Evolutionary conservation across 2,888 invertebrate genomes (phyloP).

Genomic region (Drosophila kuntzei): DNA sequence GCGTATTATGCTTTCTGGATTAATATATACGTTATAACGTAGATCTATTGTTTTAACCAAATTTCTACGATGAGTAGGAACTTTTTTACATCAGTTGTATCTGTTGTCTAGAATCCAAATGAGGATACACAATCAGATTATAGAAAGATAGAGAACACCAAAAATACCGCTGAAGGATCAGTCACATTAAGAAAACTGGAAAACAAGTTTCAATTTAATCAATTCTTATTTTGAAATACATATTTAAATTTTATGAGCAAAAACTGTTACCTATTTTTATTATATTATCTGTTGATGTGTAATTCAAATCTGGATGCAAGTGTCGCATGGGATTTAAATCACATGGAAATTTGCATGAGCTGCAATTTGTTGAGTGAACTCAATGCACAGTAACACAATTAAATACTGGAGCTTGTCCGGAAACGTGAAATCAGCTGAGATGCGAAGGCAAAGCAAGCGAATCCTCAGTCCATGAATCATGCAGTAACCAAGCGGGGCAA

Average conservation of each 20-base stretch:
- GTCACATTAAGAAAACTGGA: no score
- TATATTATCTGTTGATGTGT: background rate
- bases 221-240: no score
- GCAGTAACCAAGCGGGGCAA: constrained; percentile 32
- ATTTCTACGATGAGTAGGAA: background rate
- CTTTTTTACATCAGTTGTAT: background rate
- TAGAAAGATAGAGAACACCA: no score
- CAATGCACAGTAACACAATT: constrained; percentile 76
- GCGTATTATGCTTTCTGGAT: background rate
- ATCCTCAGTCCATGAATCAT: constrained; percentile 58
- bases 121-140: no score
- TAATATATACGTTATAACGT: background rate
- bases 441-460: constrained; percentile 32
- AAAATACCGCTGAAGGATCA: no score
- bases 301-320: background rate
- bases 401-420: constrained; percentile 66
- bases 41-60: background rate
- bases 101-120: no score
- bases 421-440: constrained; percentile 59
- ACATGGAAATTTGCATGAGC: constrained; percentile 17
- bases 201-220: no score
- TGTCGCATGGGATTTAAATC: constrained; percentile 14
- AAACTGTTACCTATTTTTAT: no score
- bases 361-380: constrained; percentile 31
- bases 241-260: no score